A percentile compares a stretch with the other conserved stretches of the same genome.
Evolutionary conservation across 2,888 invertebrate genomes (phyloP).

Genomic region (Metacarcinus magister): DNA sequence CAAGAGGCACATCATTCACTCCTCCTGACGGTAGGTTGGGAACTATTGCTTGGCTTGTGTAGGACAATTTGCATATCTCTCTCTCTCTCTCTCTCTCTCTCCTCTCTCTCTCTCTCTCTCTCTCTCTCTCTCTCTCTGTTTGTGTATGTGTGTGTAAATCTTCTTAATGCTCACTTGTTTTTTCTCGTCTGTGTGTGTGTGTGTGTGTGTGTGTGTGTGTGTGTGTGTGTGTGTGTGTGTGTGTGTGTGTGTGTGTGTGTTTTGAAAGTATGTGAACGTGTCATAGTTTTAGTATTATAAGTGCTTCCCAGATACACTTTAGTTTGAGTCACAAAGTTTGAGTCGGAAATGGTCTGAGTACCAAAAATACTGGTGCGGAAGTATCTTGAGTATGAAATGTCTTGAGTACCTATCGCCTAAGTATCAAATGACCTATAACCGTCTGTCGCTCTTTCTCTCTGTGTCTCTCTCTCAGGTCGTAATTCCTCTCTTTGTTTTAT

Average conservation of each 20-base stretch:
- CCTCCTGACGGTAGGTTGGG: not conserved
- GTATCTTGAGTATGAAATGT: too few species aligned
- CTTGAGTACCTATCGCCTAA: too few species aligned
- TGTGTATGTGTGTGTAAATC: not conserved
- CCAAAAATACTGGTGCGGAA: too few species aligned
- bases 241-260: slow-evolving; percentile 26
- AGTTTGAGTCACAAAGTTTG: too few species aligned
- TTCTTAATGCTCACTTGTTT: not conserved
- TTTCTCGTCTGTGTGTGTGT: not conserved
- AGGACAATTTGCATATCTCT: not conserved
- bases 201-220: not conserved
- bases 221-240: slow-evolving; percentile 14
- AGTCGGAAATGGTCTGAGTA: too few species aligned
- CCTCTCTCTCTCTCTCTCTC: not conserved
- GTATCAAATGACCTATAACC: too few species aligned
- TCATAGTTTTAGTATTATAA: too few species aligned
- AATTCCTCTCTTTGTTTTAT: not conserved
- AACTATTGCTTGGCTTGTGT: not conserved
- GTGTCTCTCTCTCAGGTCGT: too few species aligned
- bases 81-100: not conserved
- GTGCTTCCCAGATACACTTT: too few species aligned
- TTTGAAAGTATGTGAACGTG: too few species aligned
- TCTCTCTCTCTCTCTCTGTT: not conserved
- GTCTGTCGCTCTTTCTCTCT: too few species aligned
- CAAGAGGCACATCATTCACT: not conserved